Conservation (phyloP, 2,888 invertebrate genomes). For the Scelioninae gen. 2 region DNA sequence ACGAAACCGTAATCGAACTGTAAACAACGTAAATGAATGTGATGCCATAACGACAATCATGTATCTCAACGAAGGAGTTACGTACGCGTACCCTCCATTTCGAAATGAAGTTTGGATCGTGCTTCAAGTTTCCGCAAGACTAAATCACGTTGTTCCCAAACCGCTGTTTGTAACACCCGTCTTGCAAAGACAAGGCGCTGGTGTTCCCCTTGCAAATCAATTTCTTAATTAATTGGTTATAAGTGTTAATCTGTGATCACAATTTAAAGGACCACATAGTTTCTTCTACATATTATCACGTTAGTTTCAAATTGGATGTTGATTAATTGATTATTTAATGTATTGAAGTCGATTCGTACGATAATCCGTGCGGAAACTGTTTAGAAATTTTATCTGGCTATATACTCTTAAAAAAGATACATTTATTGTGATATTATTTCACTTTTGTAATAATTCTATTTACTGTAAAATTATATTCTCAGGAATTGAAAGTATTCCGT, state of each 20-base stretch:
- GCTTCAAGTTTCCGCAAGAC: constrained; percentile 43
- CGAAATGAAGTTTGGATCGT: constrained; percentile 51
- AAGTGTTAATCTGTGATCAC: constrained; percentile 17
- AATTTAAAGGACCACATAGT: not conserved
- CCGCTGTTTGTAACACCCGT: constrained; percentile 41
- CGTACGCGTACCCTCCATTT: constrained; percentile 34
- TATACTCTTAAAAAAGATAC: too few relatives aligned
- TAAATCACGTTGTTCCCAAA: constrained; percentile 50
- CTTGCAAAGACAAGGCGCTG: constrained; percentile 7
- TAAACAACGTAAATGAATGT: constrained; percentile 55
- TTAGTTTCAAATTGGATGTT: not conserved
- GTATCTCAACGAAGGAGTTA: constrained; percentile 45
- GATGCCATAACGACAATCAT: constrained; percentile 57
- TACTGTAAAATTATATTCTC: too few relatives aligned
- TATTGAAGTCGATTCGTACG: too few relatives aligned
- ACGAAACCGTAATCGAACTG: constrained; percentile 56
- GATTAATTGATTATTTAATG: too few relatives aligned
- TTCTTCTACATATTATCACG: not conserved
- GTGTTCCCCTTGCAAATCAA: constrained; percentile 27
- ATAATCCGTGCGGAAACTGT: too few relatives aligned
- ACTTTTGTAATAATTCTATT: too few relatives aligned
- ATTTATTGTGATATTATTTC: too few relatives aligned
- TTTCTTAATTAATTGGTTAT: constrained; percentile 30
- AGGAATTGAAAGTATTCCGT: too few relatives aligned
- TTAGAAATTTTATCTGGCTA: too few relatives aligned